Evolutionary conservation across 2,797 vertebrate genomes (phyloP).

Genomic region (Limosa lapponica): DNA sequence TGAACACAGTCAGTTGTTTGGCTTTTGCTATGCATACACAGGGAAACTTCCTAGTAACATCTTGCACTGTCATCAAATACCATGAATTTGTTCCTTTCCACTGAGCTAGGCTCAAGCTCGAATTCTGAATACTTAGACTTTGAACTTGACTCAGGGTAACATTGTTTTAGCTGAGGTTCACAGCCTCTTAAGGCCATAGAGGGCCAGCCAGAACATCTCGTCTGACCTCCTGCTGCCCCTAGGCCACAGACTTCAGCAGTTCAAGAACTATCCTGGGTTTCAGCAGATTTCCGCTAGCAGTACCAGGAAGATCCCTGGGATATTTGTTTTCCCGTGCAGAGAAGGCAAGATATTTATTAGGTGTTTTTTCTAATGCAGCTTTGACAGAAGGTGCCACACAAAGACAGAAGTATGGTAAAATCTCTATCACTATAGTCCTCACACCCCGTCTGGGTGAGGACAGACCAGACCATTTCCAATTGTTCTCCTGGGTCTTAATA

Average conservation of each 20-base stretch:
- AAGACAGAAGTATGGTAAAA: background rate
- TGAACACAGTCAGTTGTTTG: constrained; percentile 6
- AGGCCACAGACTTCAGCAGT: constrained; percentile 5
- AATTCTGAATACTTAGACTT: constrained; percentile 22
- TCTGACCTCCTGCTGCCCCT: background rate
- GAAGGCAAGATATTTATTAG: background rate
- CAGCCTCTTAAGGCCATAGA: constrained; percentile 8
- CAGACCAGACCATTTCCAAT: background rate
- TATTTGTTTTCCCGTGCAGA: background rate
- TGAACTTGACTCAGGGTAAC: constrained; percentile 55
- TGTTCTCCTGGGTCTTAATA: background rate
- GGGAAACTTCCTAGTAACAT: constrained; percentile 30
- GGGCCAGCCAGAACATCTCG: constrained; percentile 14
- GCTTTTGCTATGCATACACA: background rate
- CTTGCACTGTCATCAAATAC: constrained; percentile 67
- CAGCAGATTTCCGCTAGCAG: background rate
- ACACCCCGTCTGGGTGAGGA: background rate
- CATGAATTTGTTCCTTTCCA: constrained; percentile 45
- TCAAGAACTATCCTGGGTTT: background rate
- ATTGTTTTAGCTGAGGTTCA: constrained; percentile 54
- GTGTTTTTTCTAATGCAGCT: background rate
- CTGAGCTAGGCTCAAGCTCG: background rate
- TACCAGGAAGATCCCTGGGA: background rate
- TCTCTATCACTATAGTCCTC: background rate
- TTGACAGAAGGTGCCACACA: background rate